These are phyloP conservation scores for Eubasilissa splendida DNA, from an alignment of 2,888 invertebrate genomes.

Conservation along the genomic window DNA sequence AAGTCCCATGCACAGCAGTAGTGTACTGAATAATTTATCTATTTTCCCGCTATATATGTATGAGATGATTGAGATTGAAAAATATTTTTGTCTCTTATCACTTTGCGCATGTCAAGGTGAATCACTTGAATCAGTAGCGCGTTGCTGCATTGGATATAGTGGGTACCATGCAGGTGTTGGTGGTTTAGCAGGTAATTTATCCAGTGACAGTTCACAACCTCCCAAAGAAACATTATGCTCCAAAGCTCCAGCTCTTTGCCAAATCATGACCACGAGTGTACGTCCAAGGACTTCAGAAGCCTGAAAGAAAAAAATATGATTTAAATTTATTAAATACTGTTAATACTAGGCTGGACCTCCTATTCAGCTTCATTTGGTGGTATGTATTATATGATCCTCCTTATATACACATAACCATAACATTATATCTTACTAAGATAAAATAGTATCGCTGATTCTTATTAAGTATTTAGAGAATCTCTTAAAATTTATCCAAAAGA, in stretches of 20 bases:
- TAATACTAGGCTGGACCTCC: no score
- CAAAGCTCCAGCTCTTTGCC: constrained; percentile 92
- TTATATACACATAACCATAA: no score
- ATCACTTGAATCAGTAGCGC: constrained; percentile 67
- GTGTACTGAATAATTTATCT: no score
- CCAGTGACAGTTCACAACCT: constrained; percentile 89
- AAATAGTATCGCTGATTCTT: no score
- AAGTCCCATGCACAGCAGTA: no score
- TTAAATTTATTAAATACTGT: no score
- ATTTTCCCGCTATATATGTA: no score
- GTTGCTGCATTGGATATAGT: constrained; percentile 79
- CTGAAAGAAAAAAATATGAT: constrained; percentile 62
- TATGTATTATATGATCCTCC: no score
- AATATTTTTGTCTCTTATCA: background rate
- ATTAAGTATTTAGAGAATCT: no score
- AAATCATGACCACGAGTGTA: constrained; percentile 91
- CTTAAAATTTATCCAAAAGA: no score
- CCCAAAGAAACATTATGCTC: constrained; percentile 87
- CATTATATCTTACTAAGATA: no score
- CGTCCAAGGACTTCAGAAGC: constrained; percentile 84
- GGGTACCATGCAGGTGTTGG: constrained; percentile 93
- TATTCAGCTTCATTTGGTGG: no score
- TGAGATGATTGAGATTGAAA: background rate
- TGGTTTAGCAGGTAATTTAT: constrained; percentile 84
- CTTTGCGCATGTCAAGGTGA: constrained; percentile 64